A percentile compares a stretch with the other conserved stretches of the same genome.
These are phyloP conservation scores for Cyclargus thomasi DNA, from an alignment of 1,140 invertebrate species.

Conservation along the genomic window DNA sequence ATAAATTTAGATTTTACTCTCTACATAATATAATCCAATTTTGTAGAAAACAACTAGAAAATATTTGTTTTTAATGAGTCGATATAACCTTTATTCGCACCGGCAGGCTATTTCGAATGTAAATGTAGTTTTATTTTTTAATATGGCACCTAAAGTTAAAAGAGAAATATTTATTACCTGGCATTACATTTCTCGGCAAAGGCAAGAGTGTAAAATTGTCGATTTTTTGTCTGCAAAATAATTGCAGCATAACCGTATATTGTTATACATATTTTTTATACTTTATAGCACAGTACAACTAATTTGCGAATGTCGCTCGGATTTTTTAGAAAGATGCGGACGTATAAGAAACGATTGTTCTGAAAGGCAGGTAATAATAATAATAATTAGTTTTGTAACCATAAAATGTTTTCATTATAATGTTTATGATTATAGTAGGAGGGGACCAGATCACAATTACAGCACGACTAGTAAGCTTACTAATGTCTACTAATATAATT, in stretches of 20 bases:
- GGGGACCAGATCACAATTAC: conserved; percentile 25
- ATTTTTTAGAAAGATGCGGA: too few relatives aligned
- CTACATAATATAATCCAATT: too few relatives aligned
- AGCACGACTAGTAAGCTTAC: background rate
- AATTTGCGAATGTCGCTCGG: too few relatives aligned
- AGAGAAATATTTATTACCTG: background rate
- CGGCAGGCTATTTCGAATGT: background rate
- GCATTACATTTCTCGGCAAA: background rate
- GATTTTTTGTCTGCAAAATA: background rate
- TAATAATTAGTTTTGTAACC: too few relatives aligned
- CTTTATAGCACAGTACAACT: background rate
- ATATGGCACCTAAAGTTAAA: background rate
- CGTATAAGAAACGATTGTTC: too few relatives aligned
- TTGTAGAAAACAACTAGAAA: too few relatives aligned
- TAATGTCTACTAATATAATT: background rate
- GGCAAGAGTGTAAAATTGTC: background rate
- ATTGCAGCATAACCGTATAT: background rate
- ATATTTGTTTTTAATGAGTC: background rate
- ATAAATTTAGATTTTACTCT: too few relatives aligned
- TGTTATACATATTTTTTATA: conserved; percentile 7
- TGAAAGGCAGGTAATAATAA: too few relatives aligned
- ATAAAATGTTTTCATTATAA: background rate
- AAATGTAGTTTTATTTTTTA: background rate
- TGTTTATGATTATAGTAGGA: conserved; percentile 21
- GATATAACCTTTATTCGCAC: background rate